These are phyloP conservation scores for Synergus itoensis DNA, from an alignment of 2,888 invertebrate species.

Conservation along the genomic window DNA sequence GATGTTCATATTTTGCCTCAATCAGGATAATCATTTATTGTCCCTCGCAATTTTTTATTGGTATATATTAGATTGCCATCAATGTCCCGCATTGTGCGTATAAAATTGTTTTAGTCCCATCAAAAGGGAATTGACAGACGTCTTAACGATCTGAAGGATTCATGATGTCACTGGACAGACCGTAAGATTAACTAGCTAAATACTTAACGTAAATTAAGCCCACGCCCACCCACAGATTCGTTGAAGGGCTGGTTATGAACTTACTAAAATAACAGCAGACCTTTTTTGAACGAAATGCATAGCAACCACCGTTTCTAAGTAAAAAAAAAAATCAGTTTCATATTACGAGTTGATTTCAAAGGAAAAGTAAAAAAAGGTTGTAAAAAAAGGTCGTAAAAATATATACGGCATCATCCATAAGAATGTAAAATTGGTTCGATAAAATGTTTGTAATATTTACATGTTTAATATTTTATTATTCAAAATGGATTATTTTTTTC, in stretches of 20 bases:
- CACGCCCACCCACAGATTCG: conserved; percentile 63
- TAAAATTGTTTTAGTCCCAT: conserved; percentile 24
- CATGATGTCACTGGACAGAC: conserved; percentile 66
- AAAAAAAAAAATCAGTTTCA: conserved; percentile 14
- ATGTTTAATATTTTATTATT: background rate
- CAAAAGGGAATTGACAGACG: conserved; percentile 17
- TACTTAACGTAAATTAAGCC: conserved; percentile 68
- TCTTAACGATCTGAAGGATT: conserved; percentile 58
- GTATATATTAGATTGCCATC: background rate
- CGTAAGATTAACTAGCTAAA: conserved; percentile 68
- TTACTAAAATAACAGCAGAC: conserved; percentile 71
- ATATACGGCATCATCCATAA: background rate
- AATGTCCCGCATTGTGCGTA: background rate
- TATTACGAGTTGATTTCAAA: background rate
- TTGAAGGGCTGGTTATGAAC: conserved; percentile 62
- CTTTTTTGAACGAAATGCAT: background rate
- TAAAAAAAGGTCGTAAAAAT: background rate
- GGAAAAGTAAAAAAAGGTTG: background rate
- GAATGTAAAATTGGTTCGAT: background rate
- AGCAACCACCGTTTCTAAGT: background rate
- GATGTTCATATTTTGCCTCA: background rate
- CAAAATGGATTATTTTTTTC: background rate
- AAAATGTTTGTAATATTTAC: background rate
- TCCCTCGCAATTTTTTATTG: background rate
- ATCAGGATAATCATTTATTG: background rate